Evolutionary conservation across 2,797 vertebrate genomes (phyloP).

Genomic region (Eulemur rubriventer): DNA sequence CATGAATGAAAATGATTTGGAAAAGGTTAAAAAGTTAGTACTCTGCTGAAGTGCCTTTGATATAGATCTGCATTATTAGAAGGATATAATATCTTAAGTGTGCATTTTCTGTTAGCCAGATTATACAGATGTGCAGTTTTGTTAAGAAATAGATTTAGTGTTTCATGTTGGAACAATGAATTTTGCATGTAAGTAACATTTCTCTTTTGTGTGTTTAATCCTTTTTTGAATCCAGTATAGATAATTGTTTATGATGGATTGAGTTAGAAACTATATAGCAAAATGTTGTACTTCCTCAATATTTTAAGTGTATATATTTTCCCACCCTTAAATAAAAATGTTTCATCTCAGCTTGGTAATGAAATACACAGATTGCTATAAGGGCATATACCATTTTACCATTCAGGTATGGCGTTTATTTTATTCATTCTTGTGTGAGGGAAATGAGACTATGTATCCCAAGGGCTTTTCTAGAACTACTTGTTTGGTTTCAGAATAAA

Average conservation of each 20-base stretch:
- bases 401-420: not conserved
- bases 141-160: slow-evolving; percentile 66
- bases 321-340: not conserved
- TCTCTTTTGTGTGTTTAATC: slow-evolving; percentile 59
- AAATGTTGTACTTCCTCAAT: slow-evolving; percentile 47
- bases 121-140: slow-evolving; percentile 71
- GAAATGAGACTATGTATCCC: slow-evolving; percentile 36
- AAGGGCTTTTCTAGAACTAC: slow-evolving; percentile 69
- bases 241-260: slow-evolving; percentile 54
- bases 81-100: slow-evolving; percentile 63
- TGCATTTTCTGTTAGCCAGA: slow-evolving; percentile 67
- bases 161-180: slow-evolving; percentile 80
- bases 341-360: slow-evolving; percentile 34
- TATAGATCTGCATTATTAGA: slow-evolving; percentile 75
- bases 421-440: slow-evolving; percentile 33
- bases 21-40: slow-evolving; percentile 62
- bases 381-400: not conserved
- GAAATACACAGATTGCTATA: not conserved
- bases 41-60: slow-evolving; percentile 85
- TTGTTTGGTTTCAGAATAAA: slow-evolving; percentile 55
- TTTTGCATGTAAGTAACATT: slow-evolving; percentile 79
- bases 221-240: slow-evolving; percentile 56
- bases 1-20: slow-evolving; percentile 46
- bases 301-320: slow-evolving; percentile 63
- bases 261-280: slow-evolving; percentile 68